Evolutionary conservation across 2,888 invertebrate species (phyloP).

Genomic region (Apamea sordens): DNA sequence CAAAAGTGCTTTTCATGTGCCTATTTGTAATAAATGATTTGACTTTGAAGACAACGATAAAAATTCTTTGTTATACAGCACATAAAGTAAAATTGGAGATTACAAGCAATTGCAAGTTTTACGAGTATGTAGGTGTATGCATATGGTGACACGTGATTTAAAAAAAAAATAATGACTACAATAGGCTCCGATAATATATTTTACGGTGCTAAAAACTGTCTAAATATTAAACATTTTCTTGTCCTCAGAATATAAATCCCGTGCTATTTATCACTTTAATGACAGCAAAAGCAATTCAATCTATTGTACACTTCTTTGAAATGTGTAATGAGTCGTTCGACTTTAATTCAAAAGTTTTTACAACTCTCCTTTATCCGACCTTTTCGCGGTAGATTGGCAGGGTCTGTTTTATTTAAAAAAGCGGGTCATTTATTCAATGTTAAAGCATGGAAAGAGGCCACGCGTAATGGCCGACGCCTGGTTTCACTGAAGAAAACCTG

Average conservation of each 20-base stretch:
- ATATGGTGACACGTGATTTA: background rate
- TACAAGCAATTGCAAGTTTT: background rate
- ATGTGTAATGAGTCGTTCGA: slow-evolving; percentile 55
- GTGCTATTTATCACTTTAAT: slow-evolving; percentile 13
- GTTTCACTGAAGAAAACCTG: slow-evolving; percentile 36
- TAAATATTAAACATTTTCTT: background rate
- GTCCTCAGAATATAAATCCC: background rate
- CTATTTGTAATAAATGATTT: no score
- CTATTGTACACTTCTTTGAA: slow-evolving; percentile 20
- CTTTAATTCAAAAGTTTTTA: slow-evolving; percentile 59
- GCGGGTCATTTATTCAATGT: slow-evolving; percentile 54
- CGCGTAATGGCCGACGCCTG: slow-evolving; percentile 36
- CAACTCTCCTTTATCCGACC: slow-evolving; percentile 41
- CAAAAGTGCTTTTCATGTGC: no score
- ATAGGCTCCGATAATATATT: background rate
- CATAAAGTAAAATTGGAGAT: background rate
- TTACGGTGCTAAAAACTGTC: background rate
- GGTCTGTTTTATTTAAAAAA: slow-evolving; percentile 57
- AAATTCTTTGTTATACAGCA: background rate
- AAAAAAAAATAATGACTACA: background rate
- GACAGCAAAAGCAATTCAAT: slow-evolving; percentile 37
- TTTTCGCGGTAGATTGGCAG: slow-evolving; percentile 53
- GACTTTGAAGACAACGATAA: background rate
- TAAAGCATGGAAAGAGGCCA: slow-evolving; percentile 44
- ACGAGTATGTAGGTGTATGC: no score